Conservation (phyloP, 2,113 vertebrate species). For the Hyaena hyaena region DNA sequence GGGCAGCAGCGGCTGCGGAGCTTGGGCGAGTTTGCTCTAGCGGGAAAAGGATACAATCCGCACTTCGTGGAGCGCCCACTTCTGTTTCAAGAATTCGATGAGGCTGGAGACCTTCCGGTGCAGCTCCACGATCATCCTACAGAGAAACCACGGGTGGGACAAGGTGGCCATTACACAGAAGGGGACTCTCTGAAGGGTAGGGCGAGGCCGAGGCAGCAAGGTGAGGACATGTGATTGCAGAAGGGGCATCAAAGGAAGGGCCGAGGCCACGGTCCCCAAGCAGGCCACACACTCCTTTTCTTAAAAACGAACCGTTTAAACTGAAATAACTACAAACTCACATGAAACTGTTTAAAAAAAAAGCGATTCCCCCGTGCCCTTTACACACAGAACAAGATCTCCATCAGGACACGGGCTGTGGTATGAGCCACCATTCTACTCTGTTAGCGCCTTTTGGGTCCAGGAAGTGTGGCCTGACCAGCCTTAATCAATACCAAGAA, state of each 20-base stretch:
- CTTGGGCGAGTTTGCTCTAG: too few relatives aligned
- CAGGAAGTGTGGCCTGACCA: neutral
- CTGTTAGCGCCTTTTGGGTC: neutral
- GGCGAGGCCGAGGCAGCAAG: neutral
- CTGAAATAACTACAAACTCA: neutral
- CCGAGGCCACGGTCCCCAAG: neutral
- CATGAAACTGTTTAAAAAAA: neutral
- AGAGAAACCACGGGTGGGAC: neutral
- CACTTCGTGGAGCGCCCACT: conserved; percentile 97
- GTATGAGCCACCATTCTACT: neutral
- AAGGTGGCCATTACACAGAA: neutral
- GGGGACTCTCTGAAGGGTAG: too few relatives aligned
- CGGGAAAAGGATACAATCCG: conserved; percentile 95
- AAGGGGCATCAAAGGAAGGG: neutral
- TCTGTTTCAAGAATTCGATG: conserved; percentile 98
- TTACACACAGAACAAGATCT: neutral
- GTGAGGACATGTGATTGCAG: rapidly evolving
- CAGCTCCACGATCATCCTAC: conserved; percentile 98
- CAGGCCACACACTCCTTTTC: neutral
- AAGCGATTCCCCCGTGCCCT: neutral
- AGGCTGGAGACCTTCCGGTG: conserved; percentile 98
- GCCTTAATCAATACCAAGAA: neutral
- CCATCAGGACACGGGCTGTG: neutral
- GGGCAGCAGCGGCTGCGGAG: too few relatives aligned
- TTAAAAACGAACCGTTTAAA: neutral